Percentiles rank a stretch among this genome's conserved stretches.
These are phyloP conservation scores for Cheiracanthium punctorium DNA, from an alignment of 2,888 invertebrate genomes.

Conservation along the genomic window DNA sequence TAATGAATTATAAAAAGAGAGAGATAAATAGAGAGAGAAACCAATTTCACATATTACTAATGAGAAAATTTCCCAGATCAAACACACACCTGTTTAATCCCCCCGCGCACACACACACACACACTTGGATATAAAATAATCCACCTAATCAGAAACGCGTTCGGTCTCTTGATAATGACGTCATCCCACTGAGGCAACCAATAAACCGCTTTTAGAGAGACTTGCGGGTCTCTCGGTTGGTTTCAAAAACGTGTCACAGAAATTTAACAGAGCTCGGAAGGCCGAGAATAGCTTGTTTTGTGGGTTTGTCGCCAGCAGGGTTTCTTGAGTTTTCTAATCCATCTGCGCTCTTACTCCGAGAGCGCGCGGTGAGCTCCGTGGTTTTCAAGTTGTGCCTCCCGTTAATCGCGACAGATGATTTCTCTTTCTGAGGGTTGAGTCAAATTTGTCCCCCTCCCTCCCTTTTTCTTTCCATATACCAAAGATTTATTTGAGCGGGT, in stretches of 20 bases:
- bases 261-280: constrained; percentile 35
- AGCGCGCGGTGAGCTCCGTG: not conserved
- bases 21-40: too few relatives aligned
- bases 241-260: constrained; percentile 33
- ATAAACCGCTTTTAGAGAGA: not conserved
- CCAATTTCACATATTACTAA: too few relatives aligned
- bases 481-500: not conserved
- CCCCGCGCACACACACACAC: too few relatives aligned
- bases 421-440: not conserved
- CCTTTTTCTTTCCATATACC: not conserved
- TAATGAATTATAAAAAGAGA: too few relatives aligned
- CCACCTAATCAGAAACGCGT: not conserved
- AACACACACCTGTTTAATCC: too few relatives aligned
- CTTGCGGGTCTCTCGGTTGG: not conserved
- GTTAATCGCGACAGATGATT: not conserved
- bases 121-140: too few relatives aligned
- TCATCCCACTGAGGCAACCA: not conserved
- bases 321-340: not conserved
- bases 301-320: not conserved
- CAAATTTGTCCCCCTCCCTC: not conserved
- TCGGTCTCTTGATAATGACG: not conserved
- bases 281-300: constrained; percentile 24
- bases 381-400: not conserved
- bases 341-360: not conserved
- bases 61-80: too few relatives aligned